Base-by-base conservation (phyloP, 2,113 vertebrate species). In the Danionella cerebrum region DNA sequence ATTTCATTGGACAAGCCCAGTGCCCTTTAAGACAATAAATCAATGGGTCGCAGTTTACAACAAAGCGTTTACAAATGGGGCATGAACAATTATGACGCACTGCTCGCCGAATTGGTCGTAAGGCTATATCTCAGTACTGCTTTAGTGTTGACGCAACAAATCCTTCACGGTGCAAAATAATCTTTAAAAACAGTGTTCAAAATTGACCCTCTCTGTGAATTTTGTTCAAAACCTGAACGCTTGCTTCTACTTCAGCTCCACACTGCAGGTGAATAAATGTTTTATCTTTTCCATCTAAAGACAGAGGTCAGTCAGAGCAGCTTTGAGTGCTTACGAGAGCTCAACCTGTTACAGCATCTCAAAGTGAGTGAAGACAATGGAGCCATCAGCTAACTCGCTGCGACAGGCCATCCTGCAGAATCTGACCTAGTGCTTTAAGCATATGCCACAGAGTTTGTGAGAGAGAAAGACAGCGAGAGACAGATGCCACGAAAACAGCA, bases 361-460 rank as follows among this genome's bases (percentile, higher is more conserved):
- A 58, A 52, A 57, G 33, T 50, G 31, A 44, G 25, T 12, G 4
- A 64, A 64, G 48, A 75, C 68, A 71, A 63, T 54, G 60, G 62
- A 52, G 45, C 47, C 13, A 16, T 65, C 62, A 55, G 2, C 53
- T 69, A 72, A 76, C 68, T 48, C 62, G 38, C 59, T 60, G 14
- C 69, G 70, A 72, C 70, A 72, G 65, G 39, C 13, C 5, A 42
- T 31, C 39, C 74, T 54, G 65, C 68, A 72, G 67, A 58, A 72
- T 58, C 60, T 60, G 66, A 69, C 53, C 47, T 54, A 45, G 69
- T 55, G 52, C 47, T 50, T 44, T 24, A 59, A 50, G n/a, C n/a
- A n/a, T n/a, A n/a, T n/a, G n/a, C n/a, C n/a, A n/a, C n/a, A 53
- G 47, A 53, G 65, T 52, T 24, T 48, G 64, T 27, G 47, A 29